Percentiles rank a stretch among this genome's conserved stretches.
These are phyloP conservation scores for Lutraria rhynchaena DNA, from an alignment of 1,140 invertebrate genomes.

Conservation along the genomic window DNA sequence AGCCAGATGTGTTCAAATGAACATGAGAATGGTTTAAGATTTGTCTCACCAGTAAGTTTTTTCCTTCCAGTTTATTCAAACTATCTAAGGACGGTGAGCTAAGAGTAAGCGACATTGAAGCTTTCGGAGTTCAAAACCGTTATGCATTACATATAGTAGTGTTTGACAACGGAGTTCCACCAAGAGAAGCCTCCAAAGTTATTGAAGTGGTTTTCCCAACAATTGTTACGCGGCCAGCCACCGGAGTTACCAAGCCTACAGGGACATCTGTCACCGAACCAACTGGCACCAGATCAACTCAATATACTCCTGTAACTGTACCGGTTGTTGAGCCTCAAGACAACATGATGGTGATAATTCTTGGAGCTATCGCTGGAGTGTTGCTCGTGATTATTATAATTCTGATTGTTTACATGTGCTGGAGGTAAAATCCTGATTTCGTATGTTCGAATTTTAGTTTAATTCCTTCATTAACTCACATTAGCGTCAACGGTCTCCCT, in stretches of 20 bases:
- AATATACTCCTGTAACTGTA: not conserved
- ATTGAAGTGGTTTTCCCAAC: slow-evolving; percentile 48
- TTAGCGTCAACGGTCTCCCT: no score
- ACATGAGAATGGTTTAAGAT: no score
- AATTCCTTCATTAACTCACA: no score
- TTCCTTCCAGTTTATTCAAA: slow-evolving; percentile 41
- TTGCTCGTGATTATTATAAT: slow-evolving; percentile 49
- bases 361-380: slow-evolving; percentile 41
- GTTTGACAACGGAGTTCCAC: slow-evolving; percentile 30
- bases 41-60: no score
- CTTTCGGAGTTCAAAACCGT: not conserved
- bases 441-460: no score
- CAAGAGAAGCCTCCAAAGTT: slow-evolving; percentile 22
- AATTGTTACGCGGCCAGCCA: not conserved
- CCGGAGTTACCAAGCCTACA: not conserved
- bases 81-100: slow-evolving; percentile 18
- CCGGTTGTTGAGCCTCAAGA: not conserved
- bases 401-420: slow-evolving; percentile 47
- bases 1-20: no score
- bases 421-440: slow-evolving; percentile 36
- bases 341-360: slow-evolving; percentile 40
- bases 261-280: not conserved
- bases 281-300: not conserved
- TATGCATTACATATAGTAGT: slow-evolving; percentile 32
- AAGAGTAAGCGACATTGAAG: not conserved